These are phyloP conservation scores for Sylvicapra grimmia DNA, from an alignment of 2,113 vertebrate genomes.

Conservation along the genomic window DNA sequence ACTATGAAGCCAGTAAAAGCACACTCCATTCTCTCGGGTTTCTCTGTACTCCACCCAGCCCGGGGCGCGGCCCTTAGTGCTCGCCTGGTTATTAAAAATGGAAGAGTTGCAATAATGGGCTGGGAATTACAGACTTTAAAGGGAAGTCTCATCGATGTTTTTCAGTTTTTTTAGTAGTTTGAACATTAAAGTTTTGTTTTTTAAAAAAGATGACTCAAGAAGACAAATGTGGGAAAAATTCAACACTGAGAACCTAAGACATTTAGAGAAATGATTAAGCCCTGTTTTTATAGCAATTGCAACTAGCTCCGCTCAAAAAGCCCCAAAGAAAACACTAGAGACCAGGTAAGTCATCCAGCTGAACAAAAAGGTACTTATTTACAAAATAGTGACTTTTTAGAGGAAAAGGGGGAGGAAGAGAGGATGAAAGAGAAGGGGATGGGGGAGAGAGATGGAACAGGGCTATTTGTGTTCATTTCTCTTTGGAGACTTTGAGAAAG, in stretches of 20 bases:
- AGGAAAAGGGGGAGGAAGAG: not conserved
- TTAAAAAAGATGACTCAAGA: not conserved
- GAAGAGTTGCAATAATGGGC: not conserved
- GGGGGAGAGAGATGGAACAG: not conserved
- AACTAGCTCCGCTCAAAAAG: not conserved
- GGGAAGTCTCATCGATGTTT: not conserved
- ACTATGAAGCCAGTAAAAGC: not conserved
- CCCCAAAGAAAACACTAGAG: not conserved
- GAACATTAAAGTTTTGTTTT: not conserved
- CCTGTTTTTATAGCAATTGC: not conserved
- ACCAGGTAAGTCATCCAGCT: not conserved
- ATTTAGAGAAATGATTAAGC: not conserved
- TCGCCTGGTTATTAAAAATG: constrained; percentile 15
- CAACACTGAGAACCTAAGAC: not conserved
- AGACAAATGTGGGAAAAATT: not conserved
- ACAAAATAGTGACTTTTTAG: not conserved
- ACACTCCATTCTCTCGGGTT: not conserved
- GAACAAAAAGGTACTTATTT: constrained; percentile 11
- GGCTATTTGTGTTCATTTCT: not conserved
- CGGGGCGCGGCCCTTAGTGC: not conserved
- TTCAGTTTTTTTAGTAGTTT: not conserved
- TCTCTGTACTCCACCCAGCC: not conserved
- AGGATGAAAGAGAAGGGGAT: not conserved
- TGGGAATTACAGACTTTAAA: not conserved
- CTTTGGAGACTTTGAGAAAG: not conserved